These are phyloP conservation scores for Netelia inedita DNA, from an alignment of 2,888 invertebrate species.

Conservation along the genomic window DNA sequence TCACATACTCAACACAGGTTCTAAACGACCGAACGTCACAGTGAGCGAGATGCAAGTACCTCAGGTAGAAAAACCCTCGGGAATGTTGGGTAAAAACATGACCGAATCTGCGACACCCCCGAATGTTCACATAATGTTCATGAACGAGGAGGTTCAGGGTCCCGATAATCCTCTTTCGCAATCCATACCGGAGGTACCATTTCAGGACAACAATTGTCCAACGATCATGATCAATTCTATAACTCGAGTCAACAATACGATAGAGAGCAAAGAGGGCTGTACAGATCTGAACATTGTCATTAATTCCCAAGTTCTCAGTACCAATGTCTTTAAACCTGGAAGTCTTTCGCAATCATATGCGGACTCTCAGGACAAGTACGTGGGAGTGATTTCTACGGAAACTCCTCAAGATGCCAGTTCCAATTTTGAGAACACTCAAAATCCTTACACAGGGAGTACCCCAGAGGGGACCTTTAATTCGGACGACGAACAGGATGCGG, in stretches of 20 bases:
- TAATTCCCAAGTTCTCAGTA: conserved; percentile 89
- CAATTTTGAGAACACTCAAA: conserved; percentile 5
- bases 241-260: conserved; percentile 82
- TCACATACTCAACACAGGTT: conserved; percentile 78
- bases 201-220: conserved; percentile 78
- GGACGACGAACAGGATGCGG: conserved; percentile 29
- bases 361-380: conserved; percentile 61
- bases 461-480: conserved; percentile 2
- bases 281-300: conserved; percentile 90
- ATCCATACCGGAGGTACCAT: conserved; percentile 41
- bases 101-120: conserved; percentile 59
- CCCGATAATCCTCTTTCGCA: conserved; percentile 51
- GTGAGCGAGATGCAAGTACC: conserved; percentile 68
- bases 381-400: conserved; percentile 21
- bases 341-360: conserved; percentile 30
- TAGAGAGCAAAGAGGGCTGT: conserved; percentile 88
- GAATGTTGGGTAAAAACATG: conserved; percentile 24
- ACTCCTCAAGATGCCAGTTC: conserved; percentile 23
- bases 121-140: conserved; percentile 82
- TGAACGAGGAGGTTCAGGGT: conserved; percentile 73
- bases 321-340: conserved; percentile 84
- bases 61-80: conserved; percentile 6
- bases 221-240: conserved; percentile 83
- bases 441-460: conserved; percentile 25
- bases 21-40: conserved; percentile 76